Base-by-base conservation (phyloP, 2,888 invertebrate species). In the Trachelus stipa region DNA sequence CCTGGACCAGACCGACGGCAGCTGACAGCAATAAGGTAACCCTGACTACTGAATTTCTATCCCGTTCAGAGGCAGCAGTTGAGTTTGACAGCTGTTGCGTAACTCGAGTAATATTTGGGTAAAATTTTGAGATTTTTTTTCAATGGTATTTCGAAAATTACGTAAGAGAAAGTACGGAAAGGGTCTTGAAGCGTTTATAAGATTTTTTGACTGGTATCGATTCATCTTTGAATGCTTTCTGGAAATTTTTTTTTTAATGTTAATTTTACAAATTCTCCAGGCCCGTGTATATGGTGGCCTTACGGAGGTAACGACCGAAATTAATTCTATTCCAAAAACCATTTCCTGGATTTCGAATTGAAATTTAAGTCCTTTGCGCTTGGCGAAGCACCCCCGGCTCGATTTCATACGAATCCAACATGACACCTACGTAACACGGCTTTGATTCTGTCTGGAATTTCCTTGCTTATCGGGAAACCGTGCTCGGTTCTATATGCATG, bases 161-260 rank as follows among this genome's bases (percentile, higher is more conserved):
- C 4, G 15, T 40, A 15, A 40, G 40, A 40, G 4, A 15, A 12
- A 4, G 12, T 1, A 15, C 4, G 6, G 1, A 12, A 12, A 37
- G 40, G 0, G 4, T 40, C 40, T 15, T 0, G 40, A 40, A 23
- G 0, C 23, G 6, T 23, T 6, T 23, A 0, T 23, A 2, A 6
- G 34, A 1, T 34, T 34, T 34, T 34, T 35, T 11, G 37, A 15
- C 37, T 37, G 15, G 4, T 4, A 0, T 37, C 4, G 12, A 12
- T 4, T 4, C 0, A 4, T 1, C 0, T 12, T 4, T 15, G 4
- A 12, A 12, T 15, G 37, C 1, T 37, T 37, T 0, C 1, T 37
- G 1, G 1, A 0, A 12, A 15, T 4, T 15, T 40, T 40, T 15
- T 40, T 15, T 40, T 40, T 23, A 40, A 23, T 40, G 0, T 2